A percentile compares a stretch with the other conserved stretches of the same genome.
Conservation (phyloP, 53 echinoderm and acorn worm species). For the Apostichopus leukothele region DNA sequence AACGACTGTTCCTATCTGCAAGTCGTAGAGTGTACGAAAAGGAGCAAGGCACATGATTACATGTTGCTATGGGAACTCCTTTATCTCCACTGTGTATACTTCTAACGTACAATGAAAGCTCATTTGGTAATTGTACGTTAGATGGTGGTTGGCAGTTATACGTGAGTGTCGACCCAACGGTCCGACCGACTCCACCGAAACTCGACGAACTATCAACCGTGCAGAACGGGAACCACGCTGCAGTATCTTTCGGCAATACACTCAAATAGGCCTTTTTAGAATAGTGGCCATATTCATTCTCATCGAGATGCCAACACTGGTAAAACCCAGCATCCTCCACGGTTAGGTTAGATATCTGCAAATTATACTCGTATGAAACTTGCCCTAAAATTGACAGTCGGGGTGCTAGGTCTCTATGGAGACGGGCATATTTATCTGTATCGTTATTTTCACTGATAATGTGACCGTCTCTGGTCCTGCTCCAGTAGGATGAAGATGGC, state of each 20-base stretch:
- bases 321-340: conserved; percentile 57
- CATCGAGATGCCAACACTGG: conserved; percentile 50
- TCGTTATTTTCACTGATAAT: conserved; percentile 53
- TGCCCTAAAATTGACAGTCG: conserved; percentile 58
- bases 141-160: conserved; percentile 39
- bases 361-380: conserved; percentile 53
- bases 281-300: conserved; percentile 31
- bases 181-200: neutral
- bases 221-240: conserved; percentile 6
- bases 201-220: neutral
- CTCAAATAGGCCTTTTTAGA: conserved; percentile 22
- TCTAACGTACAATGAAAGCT: conserved; percentile 22
- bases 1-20: conserved; percentile 23
- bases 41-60: conserved; percentile 35
- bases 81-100: neutral
- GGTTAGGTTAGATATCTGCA: conserved; percentile 52
- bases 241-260: conserved; percentile 23
- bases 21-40: conserved; percentile 21
- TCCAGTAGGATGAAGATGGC: conserved; percentile 61
- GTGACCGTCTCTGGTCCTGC: neutral
- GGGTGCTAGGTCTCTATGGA: conserved; percentile 50
- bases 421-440: conserved; percentile 45
- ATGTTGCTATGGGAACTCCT: conserved; percentile 12
- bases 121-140: neutral
- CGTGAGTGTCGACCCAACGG: conserved; percentile 16